phyloP scores from a whole-genome alignment of 2,113 vertebrate species.

The mouse (Mus musculus) region DNA sequence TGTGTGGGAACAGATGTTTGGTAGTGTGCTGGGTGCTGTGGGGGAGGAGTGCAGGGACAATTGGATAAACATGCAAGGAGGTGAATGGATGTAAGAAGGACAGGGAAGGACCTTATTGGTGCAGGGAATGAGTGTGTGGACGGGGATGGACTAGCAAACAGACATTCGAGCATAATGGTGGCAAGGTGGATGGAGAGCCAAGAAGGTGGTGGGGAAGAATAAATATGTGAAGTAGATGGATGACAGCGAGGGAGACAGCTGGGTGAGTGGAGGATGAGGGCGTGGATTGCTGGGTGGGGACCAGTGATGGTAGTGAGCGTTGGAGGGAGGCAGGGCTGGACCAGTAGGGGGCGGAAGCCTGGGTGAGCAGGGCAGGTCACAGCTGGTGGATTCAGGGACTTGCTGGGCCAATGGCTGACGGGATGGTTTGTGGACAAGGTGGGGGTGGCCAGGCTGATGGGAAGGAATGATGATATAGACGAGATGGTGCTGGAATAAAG shows the following conservation, averaged over 20 bases:
- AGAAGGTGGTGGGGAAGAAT: not conserved
- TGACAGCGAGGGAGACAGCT: not conserved
- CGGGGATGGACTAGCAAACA: fast-evolving
- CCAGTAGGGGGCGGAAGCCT: not conserved
- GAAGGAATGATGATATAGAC: not conserved
- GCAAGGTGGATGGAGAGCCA: not conserved
- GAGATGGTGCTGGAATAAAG: not conserved
- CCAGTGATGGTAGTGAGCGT: too few relatives aligned
- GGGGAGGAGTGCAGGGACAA: not conserved
- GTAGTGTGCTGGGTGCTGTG: not conserved
- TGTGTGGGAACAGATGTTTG: not conserved
- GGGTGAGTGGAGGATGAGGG: too few relatives aligned
- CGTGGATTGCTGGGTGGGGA: not conserved
- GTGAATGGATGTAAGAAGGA: not conserved
- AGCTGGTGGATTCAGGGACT: not conserved
- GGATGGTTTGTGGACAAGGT: too few relatives aligned
- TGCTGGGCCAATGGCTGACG: not conserved
- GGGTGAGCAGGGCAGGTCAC: too few relatives aligned
- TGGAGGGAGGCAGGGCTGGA: not conserved
- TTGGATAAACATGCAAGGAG: not conserved
- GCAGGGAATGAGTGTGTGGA: not conserved
- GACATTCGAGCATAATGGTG: not conserved
- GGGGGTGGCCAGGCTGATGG: not conserved
- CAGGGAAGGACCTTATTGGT: fast-evolving
- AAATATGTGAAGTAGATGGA: not conserved